Base-by-base conservation (phyloP, 2,797 vertebrate species). In the Gymnoscopelus microlampas region DNA sequence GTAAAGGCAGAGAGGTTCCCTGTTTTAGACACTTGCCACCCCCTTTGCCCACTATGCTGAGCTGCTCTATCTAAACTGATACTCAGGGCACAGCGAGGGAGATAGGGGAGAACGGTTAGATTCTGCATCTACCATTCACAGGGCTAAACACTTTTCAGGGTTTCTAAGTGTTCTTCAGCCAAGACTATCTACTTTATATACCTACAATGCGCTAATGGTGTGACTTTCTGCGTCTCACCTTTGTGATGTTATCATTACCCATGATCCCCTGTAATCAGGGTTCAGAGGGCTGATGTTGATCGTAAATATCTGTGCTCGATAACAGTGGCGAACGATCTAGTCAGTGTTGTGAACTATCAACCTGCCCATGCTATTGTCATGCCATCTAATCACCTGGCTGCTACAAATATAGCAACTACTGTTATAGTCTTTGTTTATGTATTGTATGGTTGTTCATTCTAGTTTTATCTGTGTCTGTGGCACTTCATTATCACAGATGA, bases 1-100 rank as follows among this genome's bases (percentile, higher is more conserved):
- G 90, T 87, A 91, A 76, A 93, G 92, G 92, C 91, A 89, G 81
- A 0, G 71, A 86, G 80, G 77, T 75, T 54, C 84, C 88, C 76
- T 83, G 81, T 85, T 44, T 44, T 79, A 79, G 82, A 91, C 86
- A 84, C 65, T 87, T 32, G 76, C 79, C 53, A 85, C 86, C 89
- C 80, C 77, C 87, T 89, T 91, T 91, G 90, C 87, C 90, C 75
- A 0, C 59, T 82, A 58, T 83, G 88, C 88, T 90, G 87, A 68
- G 54, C 39, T 64, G 13, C 24, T 63, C 32, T 60, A 51, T 68
- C 60, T 88, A 3, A 60, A 76, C 77, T 76, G 71, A 70, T 86
- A 8, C 74, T 86, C 71, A 82, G 81, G 78, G 86, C 80, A 66
- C 89, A 89, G 89, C 82, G 1, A 80, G 82, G 87, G 90, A 90